Conservation (phyloP, 2,797 vertebrate genomes). For the Melanotaenia pygmaea region DNA sequence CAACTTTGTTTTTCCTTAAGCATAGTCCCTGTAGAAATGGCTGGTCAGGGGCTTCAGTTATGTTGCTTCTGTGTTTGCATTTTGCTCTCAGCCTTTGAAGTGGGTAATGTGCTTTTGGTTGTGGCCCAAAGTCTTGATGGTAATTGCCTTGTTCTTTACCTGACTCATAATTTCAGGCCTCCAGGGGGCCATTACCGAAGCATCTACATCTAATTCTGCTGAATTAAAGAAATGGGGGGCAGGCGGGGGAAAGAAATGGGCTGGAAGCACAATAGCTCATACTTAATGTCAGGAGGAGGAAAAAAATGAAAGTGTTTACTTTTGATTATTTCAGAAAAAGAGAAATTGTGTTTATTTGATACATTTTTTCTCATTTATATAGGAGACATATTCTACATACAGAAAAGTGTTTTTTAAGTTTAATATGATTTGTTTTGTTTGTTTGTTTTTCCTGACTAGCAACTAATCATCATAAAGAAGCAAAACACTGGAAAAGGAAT, state of each 20-base stretch:
- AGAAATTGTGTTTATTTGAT: constrained; percentile 37
- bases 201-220: constrained; percentile 73
- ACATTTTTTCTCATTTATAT: constrained; percentile 25
- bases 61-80: constrained; percentile 56
- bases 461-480: too few relatives aligned
- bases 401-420: not conserved
- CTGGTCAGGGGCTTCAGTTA: constrained; percentile 48
- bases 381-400: not conserved
- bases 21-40: constrained; percentile 6
- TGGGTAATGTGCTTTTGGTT: constrained; percentile 73
- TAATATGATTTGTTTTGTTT: not conserved
- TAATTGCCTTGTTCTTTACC: constrained; percentile 78
- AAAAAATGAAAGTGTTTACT: constrained; percentile 54
- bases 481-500: not conserved
- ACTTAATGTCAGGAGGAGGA: constrained; percentile 53
- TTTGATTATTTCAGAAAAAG: constrained; percentile 48
- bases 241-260: constrained; percentile 20
- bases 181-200: constrained; percentile 72
- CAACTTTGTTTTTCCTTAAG: constrained; percentile 34
- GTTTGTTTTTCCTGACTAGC: too few relatives aligned
- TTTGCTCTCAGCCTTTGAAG: constrained; percentile 71
- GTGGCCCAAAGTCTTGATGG: constrained; percentile 70
- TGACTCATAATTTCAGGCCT: constrained; percentile 77
- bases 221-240: constrained; percentile 60
- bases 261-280: constrained; percentile 46